Evolutionary conservation across 2,888 invertebrate species (phyloP).

Genomic region (Hedya salicella): DNA sequence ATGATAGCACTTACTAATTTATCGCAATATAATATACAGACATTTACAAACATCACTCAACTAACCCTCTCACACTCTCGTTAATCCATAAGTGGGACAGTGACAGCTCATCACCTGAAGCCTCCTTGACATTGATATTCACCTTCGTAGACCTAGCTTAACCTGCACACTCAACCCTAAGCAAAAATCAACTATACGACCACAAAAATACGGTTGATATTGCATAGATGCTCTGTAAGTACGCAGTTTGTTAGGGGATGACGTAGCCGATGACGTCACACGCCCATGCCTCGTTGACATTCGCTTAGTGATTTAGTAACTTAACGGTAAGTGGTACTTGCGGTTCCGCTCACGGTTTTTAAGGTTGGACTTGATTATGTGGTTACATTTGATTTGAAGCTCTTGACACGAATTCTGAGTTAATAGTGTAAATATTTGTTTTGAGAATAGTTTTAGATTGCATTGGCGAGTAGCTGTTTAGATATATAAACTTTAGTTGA

Average conservation of each 20-base stretch:
- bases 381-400: slow-evolving; percentile 27
- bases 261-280: slow-evolving; percentile 41
- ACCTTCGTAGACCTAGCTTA: slow-evolving; percentile 36
- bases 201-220: background rate
- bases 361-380: background rate
- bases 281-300: slow-evolving; percentile 36
- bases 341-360: slow-evolving; percentile 1
- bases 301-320: slow-evolving; percentile 20
- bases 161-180: slow-evolving; percentile 19
- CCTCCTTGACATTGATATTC: slow-evolving; percentile 36
- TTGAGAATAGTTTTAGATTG: slow-evolving; percentile 10
- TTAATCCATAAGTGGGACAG: slow-evolving; percentile 5
- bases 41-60: background rate
- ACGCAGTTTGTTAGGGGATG: slow-evolving; percentile 27
- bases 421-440: slow-evolving; percentile 25
- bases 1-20: background rate
- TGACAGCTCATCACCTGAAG: slow-evolving; percentile 12
- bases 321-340: slow-evolving; percentile 19
- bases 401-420: slow-evolving; percentile 30
- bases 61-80: slow-evolving; percentile 9
- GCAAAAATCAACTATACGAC: background rate
- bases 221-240: background rate
- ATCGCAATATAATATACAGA: background rate
- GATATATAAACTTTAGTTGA: too few relatives aligned
- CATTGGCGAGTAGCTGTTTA: background rate